Percentiles rank a stretch among this genome's conserved stretches.
Evolutionary conservation across 2,888 invertebrate genomes (phyloP).

Genomic region (Dascillus cervinus): DNA sequence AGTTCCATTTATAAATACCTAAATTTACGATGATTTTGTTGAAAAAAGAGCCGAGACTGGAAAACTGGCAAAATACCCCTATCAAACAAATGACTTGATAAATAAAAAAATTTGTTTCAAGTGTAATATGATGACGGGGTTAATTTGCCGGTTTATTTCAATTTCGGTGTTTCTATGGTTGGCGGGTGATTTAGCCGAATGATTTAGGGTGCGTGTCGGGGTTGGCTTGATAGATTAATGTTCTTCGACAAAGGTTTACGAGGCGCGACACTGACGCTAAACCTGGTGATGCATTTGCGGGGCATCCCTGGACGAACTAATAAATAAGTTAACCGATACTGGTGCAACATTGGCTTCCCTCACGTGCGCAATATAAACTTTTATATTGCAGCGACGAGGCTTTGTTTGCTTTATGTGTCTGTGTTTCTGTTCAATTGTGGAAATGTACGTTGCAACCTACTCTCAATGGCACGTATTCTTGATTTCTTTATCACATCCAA

Average conservation of each 20-base stretch:
- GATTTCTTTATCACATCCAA: too few species aligned
- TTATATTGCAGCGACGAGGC: too few species aligned
- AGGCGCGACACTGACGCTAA: too few species aligned
- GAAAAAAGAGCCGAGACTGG: constrained; percentile 11
- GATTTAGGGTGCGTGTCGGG: constrained; percentile 4
- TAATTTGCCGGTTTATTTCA: too few species aligned
- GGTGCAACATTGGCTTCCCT: too few species aligned
- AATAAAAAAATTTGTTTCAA: constrained; percentile 13
- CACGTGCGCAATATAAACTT: not conserved
- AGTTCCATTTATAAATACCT: constrained; percentile 7
- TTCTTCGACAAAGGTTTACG: constrained; percentile 3
- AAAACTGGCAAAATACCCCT: constrained; percentile 5
- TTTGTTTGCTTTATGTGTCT: too few species aligned
- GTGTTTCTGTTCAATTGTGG: too few species aligned
- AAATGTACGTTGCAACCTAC: too few species aligned
- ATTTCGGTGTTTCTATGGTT: too few species aligned
- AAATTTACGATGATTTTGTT: constrained; percentile 25
- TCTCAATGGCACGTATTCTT: too few species aligned
- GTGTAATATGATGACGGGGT: too few species aligned
- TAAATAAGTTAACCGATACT: too few species aligned
- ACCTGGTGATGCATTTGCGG: constrained; percentile 3
- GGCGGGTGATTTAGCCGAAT: constrained; percentile 4
- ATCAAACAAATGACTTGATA: constrained; percentile 14
- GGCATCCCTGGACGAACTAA: constrained; percentile 4
- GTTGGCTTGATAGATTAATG: constrained; percentile 3